A percentile compares a stretch with the other conserved stretches of the same genome.
Conservation (phyloP, 2,113 vertebrate genomes). For the Isurus oxyrinchus region DNA sequence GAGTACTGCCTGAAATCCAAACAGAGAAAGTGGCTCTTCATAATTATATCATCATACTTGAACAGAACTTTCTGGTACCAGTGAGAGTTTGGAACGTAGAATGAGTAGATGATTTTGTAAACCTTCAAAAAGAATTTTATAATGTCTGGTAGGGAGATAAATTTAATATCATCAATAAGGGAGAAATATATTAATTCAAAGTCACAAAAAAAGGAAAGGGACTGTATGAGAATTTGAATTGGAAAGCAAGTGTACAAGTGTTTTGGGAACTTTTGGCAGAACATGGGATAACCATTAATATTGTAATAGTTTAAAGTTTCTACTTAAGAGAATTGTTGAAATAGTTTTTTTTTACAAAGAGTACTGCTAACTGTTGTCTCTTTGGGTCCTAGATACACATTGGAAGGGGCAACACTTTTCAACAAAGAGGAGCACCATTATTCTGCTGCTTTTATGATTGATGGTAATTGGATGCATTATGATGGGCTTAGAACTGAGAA, state of each 20-base stretch:
- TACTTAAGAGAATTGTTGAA: background rate
- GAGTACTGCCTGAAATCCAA: background rate
- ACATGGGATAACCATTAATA: background rate
- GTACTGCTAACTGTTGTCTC: background rate
- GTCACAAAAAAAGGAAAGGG: background rate
- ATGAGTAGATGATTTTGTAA: background rate
- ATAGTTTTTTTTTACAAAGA: background rate
- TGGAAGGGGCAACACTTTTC: slow-evolving; percentile 81
- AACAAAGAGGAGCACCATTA: slow-evolving; percentile 82
- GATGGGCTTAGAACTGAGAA: slow-evolving; percentile 73
- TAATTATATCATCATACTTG: background rate
- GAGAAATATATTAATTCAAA: background rate
- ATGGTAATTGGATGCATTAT: slow-evolving; percentile 75
- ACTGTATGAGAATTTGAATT: background rate
- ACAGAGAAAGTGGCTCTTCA: background rate
- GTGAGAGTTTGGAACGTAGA: background rate
- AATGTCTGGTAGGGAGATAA: background rate
- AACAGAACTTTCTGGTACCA: background rate
- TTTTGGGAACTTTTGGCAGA: background rate
- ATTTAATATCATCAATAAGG: background rate
- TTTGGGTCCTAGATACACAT: slow-evolving; percentile 60
- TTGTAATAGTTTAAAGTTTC: background rate
- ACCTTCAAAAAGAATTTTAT: background rate
- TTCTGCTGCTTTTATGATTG: slow-evolving; percentile 75
- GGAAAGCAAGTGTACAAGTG: background rate